Evolutionary conservation across 2,113 vertebrate genomes (phyloP).

Genomic region (Poicephalus meyeri): DNA sequence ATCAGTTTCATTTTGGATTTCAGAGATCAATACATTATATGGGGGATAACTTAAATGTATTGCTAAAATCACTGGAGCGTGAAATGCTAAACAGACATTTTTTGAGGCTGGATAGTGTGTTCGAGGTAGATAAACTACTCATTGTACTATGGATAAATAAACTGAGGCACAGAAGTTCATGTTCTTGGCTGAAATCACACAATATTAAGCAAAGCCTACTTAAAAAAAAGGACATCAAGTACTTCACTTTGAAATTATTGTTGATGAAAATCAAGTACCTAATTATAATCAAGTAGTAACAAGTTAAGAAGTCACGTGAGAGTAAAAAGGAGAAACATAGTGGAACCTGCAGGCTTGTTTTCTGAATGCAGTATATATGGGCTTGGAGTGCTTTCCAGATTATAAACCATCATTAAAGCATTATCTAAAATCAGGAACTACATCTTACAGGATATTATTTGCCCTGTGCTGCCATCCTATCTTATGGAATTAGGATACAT

Average conservation of each 20-base stretch:
- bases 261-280: conserved; percentile 62
- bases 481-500: background rate
- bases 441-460: background rate
- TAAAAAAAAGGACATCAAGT: conserved; percentile 12
- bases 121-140: background rate
- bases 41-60: background rate
- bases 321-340: conserved; percentile 8
- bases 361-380: background rate
- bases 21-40: background rate
- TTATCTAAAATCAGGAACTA: conserved; percentile 9
- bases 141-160: background rate
- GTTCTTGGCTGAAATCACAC: background rate
- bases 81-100: background rate
- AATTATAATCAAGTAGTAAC: conserved; percentile 67
- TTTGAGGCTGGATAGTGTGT: background rate
- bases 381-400: background rate
- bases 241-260: conserved; percentile 45
- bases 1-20: background rate
- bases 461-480: background rate
- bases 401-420: background rate
- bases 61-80: background rate
- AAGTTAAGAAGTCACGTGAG: conserved; percentile 38
- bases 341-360: conserved; percentile 6
- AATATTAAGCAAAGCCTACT: conserved; percentile 4
- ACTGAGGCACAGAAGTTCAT: background rate